These are phyloP conservation scores for Drosophila sordidula DNA, from an alignment of 2,888 invertebrate species.

Conservation along the genomic window DNA sequence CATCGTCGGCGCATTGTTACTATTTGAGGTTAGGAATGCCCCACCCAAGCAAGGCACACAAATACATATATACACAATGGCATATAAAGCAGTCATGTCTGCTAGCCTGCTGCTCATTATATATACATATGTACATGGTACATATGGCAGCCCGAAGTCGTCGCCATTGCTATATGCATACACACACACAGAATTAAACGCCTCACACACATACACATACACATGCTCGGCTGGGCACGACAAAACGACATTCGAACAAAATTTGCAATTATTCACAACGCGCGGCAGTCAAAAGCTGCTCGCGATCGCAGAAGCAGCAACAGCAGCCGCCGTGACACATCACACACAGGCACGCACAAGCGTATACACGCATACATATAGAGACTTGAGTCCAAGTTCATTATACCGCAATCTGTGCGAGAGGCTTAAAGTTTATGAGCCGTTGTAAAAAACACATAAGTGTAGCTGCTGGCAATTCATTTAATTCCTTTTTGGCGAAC, in stretches of 20 bases:
- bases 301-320: conserved; percentile 63
- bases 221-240: conserved; percentile 61
- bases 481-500: conserved; percentile 67
- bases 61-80: conserved; percentile 18
- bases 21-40: conserved; percentile 82
- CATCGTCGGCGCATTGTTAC: conserved; percentile 54
- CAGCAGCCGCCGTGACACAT: conserved; percentile 60
- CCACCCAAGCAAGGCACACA: conserved; percentile 75
- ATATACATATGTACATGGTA: conserved; percentile 37
- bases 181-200: conserved; percentile 32
- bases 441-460: conserved; percentile 62
- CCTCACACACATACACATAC: conserved; percentile 31
- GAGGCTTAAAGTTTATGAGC: conserved; percentile 71
- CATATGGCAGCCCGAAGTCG: conserved; percentile 44
- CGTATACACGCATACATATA: conserved; percentile 4
- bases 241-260: conserved; percentile 71
- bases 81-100: conserved; percentile 67
- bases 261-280: conserved; percentile 81
- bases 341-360: conserved; percentile 23
- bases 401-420: conserved; percentile 66
- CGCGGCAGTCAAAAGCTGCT: conserved; percentile 69
- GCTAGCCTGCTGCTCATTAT: conserved; percentile 58
- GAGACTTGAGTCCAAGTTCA: conserved; percentile 62
- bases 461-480: conserved; percentile 54
- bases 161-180: conserved; percentile 52